Evolutionary conservation across 2,888 invertebrate species (phyloP), one percentile per base, ranked within the genome.

Genomic region (Molanna angustata): DNA sequence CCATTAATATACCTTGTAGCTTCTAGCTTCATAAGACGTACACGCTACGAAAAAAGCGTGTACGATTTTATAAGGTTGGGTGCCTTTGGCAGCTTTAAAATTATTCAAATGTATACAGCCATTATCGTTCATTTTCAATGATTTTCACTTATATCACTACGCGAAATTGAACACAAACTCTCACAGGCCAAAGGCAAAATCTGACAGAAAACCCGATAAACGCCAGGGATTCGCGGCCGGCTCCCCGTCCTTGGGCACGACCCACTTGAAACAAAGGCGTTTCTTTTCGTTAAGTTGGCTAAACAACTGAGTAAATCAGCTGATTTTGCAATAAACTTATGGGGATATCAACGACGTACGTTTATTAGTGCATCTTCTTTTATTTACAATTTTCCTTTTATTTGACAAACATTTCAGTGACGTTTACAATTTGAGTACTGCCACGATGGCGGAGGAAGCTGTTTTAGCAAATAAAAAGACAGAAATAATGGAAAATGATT

Each of bases 31-130:
- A 62, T 80, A 80, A 58, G 89, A 85, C 50, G 89, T 84, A 69
- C 90, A 87, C 60, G 90, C 84, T 52, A 91, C 87, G 72, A 94
- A 93, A 74, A 87, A 90, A 60, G 88, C 85, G 76, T 93, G 90
- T 64, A 94, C 86, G 64, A 92, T 80, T 74, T 80, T 82, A 69
- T 85, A 88, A 42, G 85, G 82, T 69, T 83, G 81, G 60, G 83
- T 79, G 63, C 90, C 90, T 70, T 86, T 84, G 46, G 82, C 81
- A 65, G 83, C 82, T 79, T 90, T 90, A 74, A 87, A 88, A 74
- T 83, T 82, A 73, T 80, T 84, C 67, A 90, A 75, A 76, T 91
- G 91, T 71, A 83, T 80, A 71, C 90, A 91, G 68, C 86, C 85
- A 80, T 75, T 78, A 73, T 81, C 80, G 74, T 80, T 82, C 83